A percentile compares a stretch with the other conserved stretches of the same genome.
phyloP scores from a whole-genome alignment of 2,113 vertebrate genomes.

The Puntigrus tetrazona region DNA sequence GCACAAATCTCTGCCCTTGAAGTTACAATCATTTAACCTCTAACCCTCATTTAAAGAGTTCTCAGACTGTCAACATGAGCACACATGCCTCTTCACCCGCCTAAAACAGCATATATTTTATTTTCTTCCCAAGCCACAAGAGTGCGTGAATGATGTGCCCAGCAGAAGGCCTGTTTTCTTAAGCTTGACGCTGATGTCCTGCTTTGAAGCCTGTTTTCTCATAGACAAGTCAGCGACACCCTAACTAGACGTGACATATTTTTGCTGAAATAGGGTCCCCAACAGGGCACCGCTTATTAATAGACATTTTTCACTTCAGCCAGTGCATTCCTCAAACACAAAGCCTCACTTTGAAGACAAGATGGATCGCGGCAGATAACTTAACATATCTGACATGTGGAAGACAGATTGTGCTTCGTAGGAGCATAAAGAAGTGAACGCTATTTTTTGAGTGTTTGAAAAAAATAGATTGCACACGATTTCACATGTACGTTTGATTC shows the following conservation, averaged over 20 bases:
- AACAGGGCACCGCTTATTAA: slow-evolving; percentile 47
- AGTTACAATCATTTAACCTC: slow-evolving; percentile 24
- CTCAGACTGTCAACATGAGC: slow-evolving; percentile 26
- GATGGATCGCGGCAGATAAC: slow-evolving; percentile 3
- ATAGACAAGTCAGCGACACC: slow-evolving; percentile 47
- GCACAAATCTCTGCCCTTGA: slow-evolving; percentile 17
- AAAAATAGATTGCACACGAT: neutral
- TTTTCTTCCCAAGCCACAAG: slow-evolving; percentile 23
- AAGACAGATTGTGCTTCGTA: neutral
- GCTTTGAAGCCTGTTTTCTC: slow-evolving; percentile 64
- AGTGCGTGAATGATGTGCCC: slow-evolving; percentile 45
- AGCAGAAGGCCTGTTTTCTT: slow-evolving; percentile 60
- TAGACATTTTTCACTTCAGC: slow-evolving; percentile 47
- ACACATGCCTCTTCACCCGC: neutral
- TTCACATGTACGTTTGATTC: neutral
- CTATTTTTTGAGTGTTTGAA: neutral
- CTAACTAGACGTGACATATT: slow-evolving; percentile 53
- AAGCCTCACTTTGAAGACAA: slow-evolving; percentile 11
- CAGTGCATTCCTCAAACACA: slow-evolving; percentile 31
- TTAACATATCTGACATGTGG: slow-evolving; percentile 31
- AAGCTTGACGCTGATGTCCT: slow-evolving; percentile 54
- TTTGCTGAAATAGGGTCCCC: slow-evolving; percentile 48
- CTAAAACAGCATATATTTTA: slow-evolving; percentile 7
- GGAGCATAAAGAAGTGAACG: slow-evolving; percentile 7
- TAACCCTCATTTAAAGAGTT: slow-evolving; percentile 17